Conservation (phyloP, 2,888 invertebrate genomes). For the Pachydiplax longipennis region DNA sequence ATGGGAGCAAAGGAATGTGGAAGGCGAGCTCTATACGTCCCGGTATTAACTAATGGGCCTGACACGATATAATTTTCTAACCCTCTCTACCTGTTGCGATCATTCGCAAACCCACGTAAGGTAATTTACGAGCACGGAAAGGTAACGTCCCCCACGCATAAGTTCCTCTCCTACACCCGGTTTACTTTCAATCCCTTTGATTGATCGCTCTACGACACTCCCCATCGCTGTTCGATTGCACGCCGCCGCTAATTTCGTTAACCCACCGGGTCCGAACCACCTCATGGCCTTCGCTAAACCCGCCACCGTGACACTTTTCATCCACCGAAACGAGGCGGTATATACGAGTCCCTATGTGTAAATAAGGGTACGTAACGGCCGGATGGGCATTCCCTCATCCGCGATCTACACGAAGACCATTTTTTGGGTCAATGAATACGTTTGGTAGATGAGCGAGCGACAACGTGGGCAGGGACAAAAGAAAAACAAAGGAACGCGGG, state of each 20-base stretch:
- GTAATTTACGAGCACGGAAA: background rate
- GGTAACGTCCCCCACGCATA: background rate
- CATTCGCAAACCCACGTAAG: background rate
- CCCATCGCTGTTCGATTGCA: constrained; percentile 8
- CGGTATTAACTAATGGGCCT: background rate
- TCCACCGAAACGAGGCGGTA: background rate
- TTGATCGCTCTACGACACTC: constrained; percentile 35
- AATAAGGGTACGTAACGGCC: background rate
- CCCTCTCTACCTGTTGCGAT: constrained; percentile 13
- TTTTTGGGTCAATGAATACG: background rate
- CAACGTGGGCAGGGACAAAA: background rate
- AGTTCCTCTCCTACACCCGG: background rate
- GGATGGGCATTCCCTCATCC: background rate
- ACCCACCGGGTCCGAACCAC: background rate
- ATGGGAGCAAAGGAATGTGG: background rate
- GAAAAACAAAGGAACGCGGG: background rate
- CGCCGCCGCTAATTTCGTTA: constrained; percentile 15
- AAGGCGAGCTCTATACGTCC: background rate
- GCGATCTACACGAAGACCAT: background rate
- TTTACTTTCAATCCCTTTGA: constrained; percentile 10
- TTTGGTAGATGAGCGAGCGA: background rate
- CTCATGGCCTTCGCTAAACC: background rate
- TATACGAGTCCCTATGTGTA: background rate
- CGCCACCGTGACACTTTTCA: background rate
- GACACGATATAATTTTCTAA: constrained; percentile 11